Percentiles rank a stretch among this genome's conserved stretches.
Conservation (phyloP, 1,140 invertebrate genomes). For the Latrodectus geometricus region DNA sequence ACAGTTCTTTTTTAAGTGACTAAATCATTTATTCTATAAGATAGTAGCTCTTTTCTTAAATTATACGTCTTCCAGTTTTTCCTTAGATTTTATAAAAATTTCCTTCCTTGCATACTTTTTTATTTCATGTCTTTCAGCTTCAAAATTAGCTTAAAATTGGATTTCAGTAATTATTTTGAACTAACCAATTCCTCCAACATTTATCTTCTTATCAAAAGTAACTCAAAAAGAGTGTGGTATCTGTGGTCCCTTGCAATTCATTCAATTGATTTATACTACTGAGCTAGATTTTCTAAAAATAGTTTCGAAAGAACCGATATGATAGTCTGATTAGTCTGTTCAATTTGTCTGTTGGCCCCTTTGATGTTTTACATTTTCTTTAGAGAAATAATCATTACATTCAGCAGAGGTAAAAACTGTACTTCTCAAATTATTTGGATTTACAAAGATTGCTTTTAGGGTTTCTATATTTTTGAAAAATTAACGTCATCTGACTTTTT, state of each 20-base stretch:
- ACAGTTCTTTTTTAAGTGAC: not conserved
- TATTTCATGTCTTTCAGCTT: not conserved
- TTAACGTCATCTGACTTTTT: no score
- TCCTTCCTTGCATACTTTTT: not conserved
- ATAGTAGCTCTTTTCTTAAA: not conserved
- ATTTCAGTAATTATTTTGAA: not conserved
- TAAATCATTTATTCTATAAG: not conserved
- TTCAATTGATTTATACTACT: constrained; percentile 6
- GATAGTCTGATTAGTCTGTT: constrained; percentile 3
- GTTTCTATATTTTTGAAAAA: not conserved
- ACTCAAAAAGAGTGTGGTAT: constrained; percentile 10
- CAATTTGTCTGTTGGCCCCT: constrained; percentile 47
- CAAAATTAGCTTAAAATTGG: not conserved
- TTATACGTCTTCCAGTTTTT: not conserved
- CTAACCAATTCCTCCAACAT: not conserved
- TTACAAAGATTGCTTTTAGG: constrained; percentile 3
- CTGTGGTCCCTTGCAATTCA: constrained; percentile 1
- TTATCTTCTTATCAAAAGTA: constrained; percentile 3
- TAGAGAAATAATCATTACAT: constrained; percentile 6
- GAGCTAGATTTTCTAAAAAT: not conserved
- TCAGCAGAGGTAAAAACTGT: constrained; percentile 3
- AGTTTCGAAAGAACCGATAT: constrained; percentile 8
- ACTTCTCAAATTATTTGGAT: constrained; percentile 5
- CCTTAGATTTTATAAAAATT: not conserved
- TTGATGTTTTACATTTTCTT: constrained; percentile 20